phyloP scores from a whole-genome alignment of 2,888 invertebrate genomes.

The Labia minor region DNA sequence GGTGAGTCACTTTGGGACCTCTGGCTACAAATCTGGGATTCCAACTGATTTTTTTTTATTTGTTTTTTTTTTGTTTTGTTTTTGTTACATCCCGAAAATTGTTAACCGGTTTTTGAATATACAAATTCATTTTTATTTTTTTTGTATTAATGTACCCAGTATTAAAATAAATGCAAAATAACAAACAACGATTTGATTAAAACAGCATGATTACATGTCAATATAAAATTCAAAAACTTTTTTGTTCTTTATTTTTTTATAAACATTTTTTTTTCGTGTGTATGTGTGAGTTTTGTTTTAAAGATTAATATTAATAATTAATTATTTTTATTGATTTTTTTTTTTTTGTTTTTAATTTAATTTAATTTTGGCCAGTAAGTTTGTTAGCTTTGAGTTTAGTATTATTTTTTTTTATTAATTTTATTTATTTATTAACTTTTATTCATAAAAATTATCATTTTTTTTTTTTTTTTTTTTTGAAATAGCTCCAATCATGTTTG shows the following conservation, averaged over 20 bases:
- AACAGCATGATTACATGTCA: neutral
- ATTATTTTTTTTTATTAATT: slow-evolving; percentile 20
- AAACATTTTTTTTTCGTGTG: neutral
- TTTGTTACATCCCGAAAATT: slow-evolving; percentile 13
- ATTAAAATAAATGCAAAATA: neutral
- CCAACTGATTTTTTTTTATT: neutral
- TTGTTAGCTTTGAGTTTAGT: neutral
- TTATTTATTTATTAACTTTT: slow-evolving; percentile 14
- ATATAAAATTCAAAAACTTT: neutral
- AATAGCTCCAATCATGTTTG: slow-evolving; percentile 22
- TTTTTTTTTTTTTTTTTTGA: no score
- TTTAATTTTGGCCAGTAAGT: slow-evolving; percentile 5
- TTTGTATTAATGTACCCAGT: neutral
- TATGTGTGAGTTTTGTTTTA: no score
- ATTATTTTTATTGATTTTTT: neutral
- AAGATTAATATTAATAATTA: no score
- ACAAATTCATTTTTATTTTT: neutral
- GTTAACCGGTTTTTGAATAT: neutral
- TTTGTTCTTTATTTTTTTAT: neutral
- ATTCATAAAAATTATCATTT: neutral
- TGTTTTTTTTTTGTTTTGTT: neutral
- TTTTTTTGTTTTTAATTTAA: no score
- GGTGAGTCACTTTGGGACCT: slow-evolving; percentile 20
- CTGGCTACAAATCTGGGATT: slow-evolving; percentile 2
- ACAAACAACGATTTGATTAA: neutral